Evolutionary conservation across 2,113 vertebrate species (phyloP).

Genomic region (Sinocyclocheilus anophthalmus): DNA sequence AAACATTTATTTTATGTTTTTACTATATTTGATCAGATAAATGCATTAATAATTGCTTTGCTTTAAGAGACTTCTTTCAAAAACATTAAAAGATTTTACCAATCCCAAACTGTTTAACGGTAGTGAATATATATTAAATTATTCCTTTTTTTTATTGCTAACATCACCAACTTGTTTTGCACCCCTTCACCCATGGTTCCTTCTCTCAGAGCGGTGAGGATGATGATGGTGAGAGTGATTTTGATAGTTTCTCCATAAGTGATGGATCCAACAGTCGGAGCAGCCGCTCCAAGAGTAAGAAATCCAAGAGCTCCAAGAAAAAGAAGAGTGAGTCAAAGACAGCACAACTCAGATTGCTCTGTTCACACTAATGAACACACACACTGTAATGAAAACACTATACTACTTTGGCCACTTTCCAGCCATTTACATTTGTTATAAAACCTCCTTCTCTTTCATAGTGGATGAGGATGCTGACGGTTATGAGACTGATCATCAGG

Average conservation of each 20-base stretch:
- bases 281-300: constrained; percentile 88
- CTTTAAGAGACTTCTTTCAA: neutral
- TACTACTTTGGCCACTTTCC: neutral
- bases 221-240: constrained; percentile 95
- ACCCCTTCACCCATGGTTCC: neutral
- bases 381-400: neutral
- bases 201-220: constrained; percentile 91
- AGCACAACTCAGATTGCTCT: neutral
- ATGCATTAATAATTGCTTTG: neutral
- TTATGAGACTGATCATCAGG: too few relatives aligned
- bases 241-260: constrained; percentile 90
- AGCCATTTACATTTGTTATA: neutral
- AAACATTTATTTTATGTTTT: neutral
- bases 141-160: neutral
- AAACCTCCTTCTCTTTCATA: constrained; percentile 47
- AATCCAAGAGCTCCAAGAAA: constrained; percentile 88
- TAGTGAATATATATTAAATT: neutral
- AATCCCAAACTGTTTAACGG: neutral
- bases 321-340: constrained; percentile 82
- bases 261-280: constrained; percentile 92
- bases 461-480: constrained; percentile 58
- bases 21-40: neutral
- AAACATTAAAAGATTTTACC: neutral
- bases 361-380: neutral
- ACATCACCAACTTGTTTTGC: neutral